phyloP scores from a whole-genome alignment of 2,888 invertebrate species.

The Machimus rusticus region DNA sequence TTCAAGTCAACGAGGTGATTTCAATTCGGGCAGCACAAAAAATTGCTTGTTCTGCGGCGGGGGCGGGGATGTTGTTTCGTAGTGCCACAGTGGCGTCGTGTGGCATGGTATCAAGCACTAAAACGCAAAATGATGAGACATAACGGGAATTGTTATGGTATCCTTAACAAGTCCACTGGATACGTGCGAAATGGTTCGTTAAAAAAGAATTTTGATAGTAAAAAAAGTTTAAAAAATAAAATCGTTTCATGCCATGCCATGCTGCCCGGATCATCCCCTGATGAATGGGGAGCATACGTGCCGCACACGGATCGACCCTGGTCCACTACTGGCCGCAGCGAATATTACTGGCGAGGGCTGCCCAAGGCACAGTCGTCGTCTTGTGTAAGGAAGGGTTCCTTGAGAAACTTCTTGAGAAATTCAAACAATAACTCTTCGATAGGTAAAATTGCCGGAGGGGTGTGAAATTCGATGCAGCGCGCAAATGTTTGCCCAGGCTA shows the following conservation, averaged over 20 bases:
- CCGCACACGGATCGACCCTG: neutral
- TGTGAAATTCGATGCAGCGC: conserved; percentile 39
- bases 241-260: neutral
- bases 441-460: conserved; percentile 25
- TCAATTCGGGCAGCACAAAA: conserved; percentile 40
- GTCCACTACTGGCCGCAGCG: neutral
- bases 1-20: conserved; percentile 43
- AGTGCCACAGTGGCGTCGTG: neutral
- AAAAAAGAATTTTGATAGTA: conserved; percentile 18
- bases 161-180: conserved; percentile 47
- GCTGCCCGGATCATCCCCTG: neutral
- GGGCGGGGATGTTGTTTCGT: neutral
- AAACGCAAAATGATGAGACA: conserved; percentile 43
- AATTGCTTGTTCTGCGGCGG: neutral
- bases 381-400: neutral
- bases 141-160: conserved; percentile 46
- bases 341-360: neutral
- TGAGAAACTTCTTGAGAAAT: neutral
- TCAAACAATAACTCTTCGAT: conserved; percentile 33
- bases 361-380: neutral
- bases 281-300: neutral
- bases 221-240: neutral
- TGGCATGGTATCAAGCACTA: neutral
- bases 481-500: conserved; percentile 34
- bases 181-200: conserved; percentile 46